Base-by-base conservation (phyloP, 2,888 invertebrate species). In the Anodontia alba region DNA sequence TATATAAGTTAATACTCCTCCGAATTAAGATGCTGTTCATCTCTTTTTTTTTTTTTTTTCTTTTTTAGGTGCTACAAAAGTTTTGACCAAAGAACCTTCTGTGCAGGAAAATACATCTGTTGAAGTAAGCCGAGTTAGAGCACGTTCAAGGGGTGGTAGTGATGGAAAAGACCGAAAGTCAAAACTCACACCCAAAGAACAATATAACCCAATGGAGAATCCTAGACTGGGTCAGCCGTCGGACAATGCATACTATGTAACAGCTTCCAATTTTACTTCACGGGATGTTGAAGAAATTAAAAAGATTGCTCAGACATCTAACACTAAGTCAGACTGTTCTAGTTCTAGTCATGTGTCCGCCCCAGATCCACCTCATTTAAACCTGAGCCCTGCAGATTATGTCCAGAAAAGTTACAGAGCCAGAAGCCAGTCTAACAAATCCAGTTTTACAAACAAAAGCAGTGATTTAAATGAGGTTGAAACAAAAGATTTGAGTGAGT, bases 291-390 rank as follows among this genome's bases (percentile, higher is more conserved):
- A 91, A 33, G 88, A 87, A 57, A 88, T 91, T 38, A 87, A 89
- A 46, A 80, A 78, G 17, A 66, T 86, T 54, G 80, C 68, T 0
- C 36, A 36, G n/a, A 66, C 51, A 38, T 75, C 26, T 54, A 43
- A 42, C 36, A 76, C 82, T 12, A 49, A 77, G 46, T 91, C 91
- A 0, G 88, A 88, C 46, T 85, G 89, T 49, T 92, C 91, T 0
- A 87, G 84, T n/a, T 91, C 92, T 51, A 91, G 91, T 80, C 90
- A 82, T 36, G 73, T 89, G 7, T 92, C 92, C 0, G 89, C 89
- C 54, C 91, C 91, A 1, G 92, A 92, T 71, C 88, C 90, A 1
- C 85, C 88, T 0, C 80, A 84, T 29, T 78, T 85, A 72, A 89
- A 89, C 29, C 57, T 73, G 10, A 88, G 86, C 67, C 88, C 89